Percentiles rank a stretch among this genome's conserved stretches.
These are phyloP conservation scores for Macrostomum lignano DNA, from an alignment of 1,140 invertebrate genomes.

Conservation along the genomic window DNA sequence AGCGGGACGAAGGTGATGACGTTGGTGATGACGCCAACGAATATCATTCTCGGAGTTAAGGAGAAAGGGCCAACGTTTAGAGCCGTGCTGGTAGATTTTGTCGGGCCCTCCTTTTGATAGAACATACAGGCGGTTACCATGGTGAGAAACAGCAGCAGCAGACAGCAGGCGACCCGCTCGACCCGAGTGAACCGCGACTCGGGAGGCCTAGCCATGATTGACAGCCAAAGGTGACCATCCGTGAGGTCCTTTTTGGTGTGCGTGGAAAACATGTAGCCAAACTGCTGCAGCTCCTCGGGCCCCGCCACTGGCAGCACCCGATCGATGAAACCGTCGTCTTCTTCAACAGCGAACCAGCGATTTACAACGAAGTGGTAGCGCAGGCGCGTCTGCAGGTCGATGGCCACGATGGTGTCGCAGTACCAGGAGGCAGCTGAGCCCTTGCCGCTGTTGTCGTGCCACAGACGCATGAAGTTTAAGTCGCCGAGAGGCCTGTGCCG, in stretches of 20 bases:
- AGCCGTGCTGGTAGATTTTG: slow-evolving; percentile 12
- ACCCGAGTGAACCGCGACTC: slow-evolving; percentile 30
- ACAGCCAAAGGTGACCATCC: slow-evolving; percentile 35
- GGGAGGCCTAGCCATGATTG: slow-evolving; percentile 31
- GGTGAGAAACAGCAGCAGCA: slow-evolving; percentile 31
- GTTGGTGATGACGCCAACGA: too few species aligned
- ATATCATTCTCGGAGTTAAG: slow-evolving; percentile 23
- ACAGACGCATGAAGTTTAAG: slow-evolving; percentile 30
- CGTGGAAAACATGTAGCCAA: slow-evolving; percentile 1
- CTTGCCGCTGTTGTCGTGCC: slow-evolving; percentile 34
- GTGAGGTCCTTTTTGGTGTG: slow-evolving; percentile 21
- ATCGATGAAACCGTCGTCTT: slow-evolving; percentile 31
- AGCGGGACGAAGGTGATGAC: too few species aligned
- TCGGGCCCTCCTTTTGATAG: slow-evolving; percentile 17
- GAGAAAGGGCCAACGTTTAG: slow-evolving; percentile 29
- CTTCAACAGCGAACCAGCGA: slow-evolving; percentile 33
- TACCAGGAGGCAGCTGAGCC: slow-evolving; percentile 32
- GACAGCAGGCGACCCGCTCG: slow-evolving; percentile 32
- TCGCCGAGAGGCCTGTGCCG: slow-evolving; percentile 31
- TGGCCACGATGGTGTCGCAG: slow-evolving; percentile 28
- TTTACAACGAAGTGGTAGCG: slow-evolving; percentile 31
- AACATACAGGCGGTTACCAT: slow-evolving; percentile 35
- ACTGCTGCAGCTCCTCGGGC: neutral
- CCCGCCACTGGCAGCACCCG: slow-evolving; percentile 1
- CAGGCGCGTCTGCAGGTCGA: slow-evolving; percentile 31